Evolutionary conservation across 2,797 vertebrate species (phyloP).

Genomic region (Hemitrygon akajei): DNA sequence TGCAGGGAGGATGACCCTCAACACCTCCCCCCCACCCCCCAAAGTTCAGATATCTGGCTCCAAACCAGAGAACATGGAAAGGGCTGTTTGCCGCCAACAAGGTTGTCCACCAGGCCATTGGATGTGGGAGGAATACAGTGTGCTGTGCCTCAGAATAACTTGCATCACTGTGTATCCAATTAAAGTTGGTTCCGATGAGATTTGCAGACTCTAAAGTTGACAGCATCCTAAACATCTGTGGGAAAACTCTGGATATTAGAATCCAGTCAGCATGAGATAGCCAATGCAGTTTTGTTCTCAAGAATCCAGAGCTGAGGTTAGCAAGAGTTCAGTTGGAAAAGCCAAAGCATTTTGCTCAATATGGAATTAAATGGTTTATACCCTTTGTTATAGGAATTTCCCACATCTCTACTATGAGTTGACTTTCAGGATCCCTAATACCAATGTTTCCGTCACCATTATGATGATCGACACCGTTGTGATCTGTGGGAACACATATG

Average conservation of each 20-base stretch:
- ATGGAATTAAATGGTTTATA: background rate
- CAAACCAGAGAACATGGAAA: background rate
- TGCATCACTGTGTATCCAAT: background rate
- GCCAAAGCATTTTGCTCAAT: background rate
- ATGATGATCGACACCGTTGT: slow-evolving; percentile 60
- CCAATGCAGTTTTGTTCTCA: background rate
- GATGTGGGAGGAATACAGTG: background rate
- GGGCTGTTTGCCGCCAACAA: background rate
- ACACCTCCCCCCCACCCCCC: too few species aligned
- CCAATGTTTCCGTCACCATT: slow-evolving; percentile 49
- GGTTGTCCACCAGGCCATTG: background rate
- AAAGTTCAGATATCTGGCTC: background rate
- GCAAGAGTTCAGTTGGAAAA: background rate
- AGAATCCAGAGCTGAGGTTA: background rate
- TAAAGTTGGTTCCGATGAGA: background rate
- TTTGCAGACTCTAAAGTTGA: background rate
- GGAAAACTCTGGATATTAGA: background rate
- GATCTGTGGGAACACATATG: slow-evolving; percentile 57
- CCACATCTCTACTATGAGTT: slow-evolving; percentile 55
- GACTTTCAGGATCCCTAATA: slow-evolving; percentile 48
- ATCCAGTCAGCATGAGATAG: background rate
- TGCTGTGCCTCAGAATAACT: background rate
- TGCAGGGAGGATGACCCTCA: background rate
- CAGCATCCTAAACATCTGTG: background rate
- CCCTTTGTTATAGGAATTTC: slow-evolving; percentile 49